These are phyloP conservation scores for Sarcophaga peregrina DNA, from an alignment of 1,140 invertebrate genomes.

Conservation along the genomic window DNA sequence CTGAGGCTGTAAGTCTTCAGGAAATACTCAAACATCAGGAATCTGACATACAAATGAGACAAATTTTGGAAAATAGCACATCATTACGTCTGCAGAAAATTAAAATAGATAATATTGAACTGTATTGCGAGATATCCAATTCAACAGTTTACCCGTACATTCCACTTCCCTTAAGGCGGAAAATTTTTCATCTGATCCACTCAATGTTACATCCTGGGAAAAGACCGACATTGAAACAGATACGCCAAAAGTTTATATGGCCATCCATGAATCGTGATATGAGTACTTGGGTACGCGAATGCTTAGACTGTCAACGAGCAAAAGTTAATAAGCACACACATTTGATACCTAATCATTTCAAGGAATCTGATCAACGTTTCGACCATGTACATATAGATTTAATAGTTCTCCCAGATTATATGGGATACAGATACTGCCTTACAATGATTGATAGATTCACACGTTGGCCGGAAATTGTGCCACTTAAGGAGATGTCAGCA, in stretches of 20 bases:
- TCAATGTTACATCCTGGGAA: slow-evolving; percentile 52
- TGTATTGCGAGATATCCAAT: background rate
- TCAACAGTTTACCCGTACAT: background rate
- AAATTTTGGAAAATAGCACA: background rate
- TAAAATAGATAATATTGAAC: background rate
- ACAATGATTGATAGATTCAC: slow-evolving; percentile 33
- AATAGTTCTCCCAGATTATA: background rate
- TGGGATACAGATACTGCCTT: background rate
- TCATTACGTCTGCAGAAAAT: too few relatives aligned
- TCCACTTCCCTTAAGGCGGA: background rate
- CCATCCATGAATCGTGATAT: background rate
- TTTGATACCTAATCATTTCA: too few relatives aligned
- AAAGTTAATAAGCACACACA: background rate
- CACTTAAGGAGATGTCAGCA: slow-evolving; percentile 52
- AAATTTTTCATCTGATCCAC: slow-evolving; percentile 34
- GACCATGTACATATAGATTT: too few relatives aligned
- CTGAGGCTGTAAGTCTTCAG: background rate
- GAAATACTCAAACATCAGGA: background rate
- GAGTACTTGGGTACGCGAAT: background rate
- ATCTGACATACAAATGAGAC: background rate
- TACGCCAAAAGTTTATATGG: background rate
- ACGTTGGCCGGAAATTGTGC: slow-evolving; percentile 46
- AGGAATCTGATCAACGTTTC: too few relatives aligned
- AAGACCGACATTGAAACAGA: background rate
- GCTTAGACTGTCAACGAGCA: background rate